A percentile compares a stretch with the other conserved stretches of the same genome.
These are phyloP conservation scores for Caenorhabditis zanzibari DNA, from an alignment of 2,888 invertebrate genomes.

Conservation along the genomic window DNA sequence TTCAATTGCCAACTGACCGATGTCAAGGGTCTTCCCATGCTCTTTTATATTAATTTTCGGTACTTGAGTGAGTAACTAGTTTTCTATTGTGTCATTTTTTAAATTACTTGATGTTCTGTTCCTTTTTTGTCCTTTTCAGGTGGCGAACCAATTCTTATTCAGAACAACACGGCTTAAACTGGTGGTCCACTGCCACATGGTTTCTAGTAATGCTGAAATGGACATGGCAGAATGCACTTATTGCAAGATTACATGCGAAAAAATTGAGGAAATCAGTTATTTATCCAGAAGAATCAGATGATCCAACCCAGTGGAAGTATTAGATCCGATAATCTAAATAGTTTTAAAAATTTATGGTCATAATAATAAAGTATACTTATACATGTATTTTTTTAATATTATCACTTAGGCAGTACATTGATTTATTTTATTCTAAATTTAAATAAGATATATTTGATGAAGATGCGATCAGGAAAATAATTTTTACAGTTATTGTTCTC, in stretches of 20 bases:
- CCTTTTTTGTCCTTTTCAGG: constrained; percentile 12
- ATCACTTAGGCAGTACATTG: too few species aligned
- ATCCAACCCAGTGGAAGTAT: constrained; percentile 43
- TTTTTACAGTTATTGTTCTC: too few species aligned
- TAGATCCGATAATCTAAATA: constrained; percentile 4
- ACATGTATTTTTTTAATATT: too few species aligned
- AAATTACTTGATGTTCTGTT: background rate
- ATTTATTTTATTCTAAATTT: too few species aligned
- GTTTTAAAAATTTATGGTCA: constrained; percentile 8
- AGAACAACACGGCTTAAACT: constrained; percentile 54
- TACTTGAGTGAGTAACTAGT: constrained; percentile 41
- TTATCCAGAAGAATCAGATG: constrained; percentile 36
- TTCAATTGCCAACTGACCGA: constrained; percentile 36
- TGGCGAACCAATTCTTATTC: constrained; percentile 20
- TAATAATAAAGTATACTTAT: constrained; percentile 21
- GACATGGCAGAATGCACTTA: constrained; percentile 54
- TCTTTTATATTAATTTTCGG: constrained; percentile 37
- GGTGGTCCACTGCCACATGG: constrained; percentile 60
- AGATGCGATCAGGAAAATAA: too few species aligned
- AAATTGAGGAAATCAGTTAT: constrained; percentile 21
- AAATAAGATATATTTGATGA: too few species aligned
- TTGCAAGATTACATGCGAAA: constrained; percentile 29
- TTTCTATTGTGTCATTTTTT: constrained; percentile 34
- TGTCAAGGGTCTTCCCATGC: constrained; percentile 20
- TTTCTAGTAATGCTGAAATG: constrained; percentile 54